Conservation (phyloP, 2,888 invertebrate species). For the Camponotus fellah region DNA sequence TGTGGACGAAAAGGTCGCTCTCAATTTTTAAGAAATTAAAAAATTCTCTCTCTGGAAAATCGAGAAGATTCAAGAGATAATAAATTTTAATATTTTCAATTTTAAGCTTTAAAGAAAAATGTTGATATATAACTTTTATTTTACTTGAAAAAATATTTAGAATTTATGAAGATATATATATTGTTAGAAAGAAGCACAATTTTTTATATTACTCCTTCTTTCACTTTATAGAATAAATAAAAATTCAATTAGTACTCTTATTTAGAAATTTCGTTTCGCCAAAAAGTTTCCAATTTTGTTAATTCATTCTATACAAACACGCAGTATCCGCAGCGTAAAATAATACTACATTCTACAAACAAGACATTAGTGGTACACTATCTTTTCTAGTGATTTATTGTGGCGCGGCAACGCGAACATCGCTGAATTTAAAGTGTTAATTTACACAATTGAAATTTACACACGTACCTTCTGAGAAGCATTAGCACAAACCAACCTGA, state of each 20-base stretch:
- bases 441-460: constrained; percentile 55
- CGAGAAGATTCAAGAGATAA: not conserved
- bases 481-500: constrained; percentile 5
- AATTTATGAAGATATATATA: not conserved
- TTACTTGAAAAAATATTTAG: not conserved
- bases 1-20: not conserved
- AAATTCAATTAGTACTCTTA: not conserved
- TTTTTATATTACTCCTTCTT: not conserved
- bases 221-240: not conserved
- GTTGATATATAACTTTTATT: not conserved
- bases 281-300: constrained; percentile 1
- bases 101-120: not conserved
- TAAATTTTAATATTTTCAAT: not conserved
- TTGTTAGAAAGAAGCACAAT: not conserved
- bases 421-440: constrained; percentile 43
- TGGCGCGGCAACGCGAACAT: constrained; percentile 32
- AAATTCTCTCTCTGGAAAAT: too few species aligned
- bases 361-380: not conserved
- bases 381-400: constrained; percentile 40
- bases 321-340: constrained; percentile 38
- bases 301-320: not conserved
- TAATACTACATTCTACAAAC: not conserved
- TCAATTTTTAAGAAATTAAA: constrained; percentile 1
- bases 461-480: constrained; percentile 4
- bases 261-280: not conserved